phyloP scores from a whole-genome alignment of 2,113 vertebrate genomes.

The Oostethus manadensis region DNA sequence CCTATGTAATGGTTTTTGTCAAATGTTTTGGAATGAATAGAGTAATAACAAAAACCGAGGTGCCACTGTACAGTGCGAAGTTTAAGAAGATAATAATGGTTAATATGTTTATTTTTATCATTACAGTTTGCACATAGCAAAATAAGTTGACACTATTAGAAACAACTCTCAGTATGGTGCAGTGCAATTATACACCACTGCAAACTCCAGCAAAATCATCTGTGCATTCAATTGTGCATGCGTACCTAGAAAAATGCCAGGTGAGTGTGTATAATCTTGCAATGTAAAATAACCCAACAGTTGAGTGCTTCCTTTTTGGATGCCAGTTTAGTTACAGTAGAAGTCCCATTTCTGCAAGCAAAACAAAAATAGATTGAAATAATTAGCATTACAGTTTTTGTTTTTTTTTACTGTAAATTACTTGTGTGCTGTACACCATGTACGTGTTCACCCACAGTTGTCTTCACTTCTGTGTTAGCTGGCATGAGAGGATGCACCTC shows the following conservation, averaged over 20 bases:
- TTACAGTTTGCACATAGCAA: no score
- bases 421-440: not conserved
- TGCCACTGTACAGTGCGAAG: no score
- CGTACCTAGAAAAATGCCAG: not conserved
- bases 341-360: slow-evolving; percentile 86
- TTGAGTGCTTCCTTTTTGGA: not conserved
- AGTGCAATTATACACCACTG: not conserved
- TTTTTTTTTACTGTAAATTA: not conserved
- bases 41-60: no score
- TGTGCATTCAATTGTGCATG: not conserved
- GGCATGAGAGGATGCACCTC: slow-evolving; percentile 79
- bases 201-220: not conserved
- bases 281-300: not conserved
- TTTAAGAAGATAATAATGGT: no score
- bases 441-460: slow-evolving; percentile 71
- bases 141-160: not conserved
- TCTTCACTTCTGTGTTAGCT: slow-evolving; percentile 76
- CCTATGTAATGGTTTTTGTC: no score
- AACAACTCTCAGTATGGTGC: not conserved
- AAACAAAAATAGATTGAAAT: slow-evolving; percentile 13
- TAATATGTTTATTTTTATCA: no score
- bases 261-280: not conserved
- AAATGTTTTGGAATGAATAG: no score
- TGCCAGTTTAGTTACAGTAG: slow-evolving; percentile 73
- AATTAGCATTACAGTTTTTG: not conserved